Evolutionary conservation across 92 coral and sea anemone species (phyloP).

Genomic region (Zoanthus gigantus): DNA sequence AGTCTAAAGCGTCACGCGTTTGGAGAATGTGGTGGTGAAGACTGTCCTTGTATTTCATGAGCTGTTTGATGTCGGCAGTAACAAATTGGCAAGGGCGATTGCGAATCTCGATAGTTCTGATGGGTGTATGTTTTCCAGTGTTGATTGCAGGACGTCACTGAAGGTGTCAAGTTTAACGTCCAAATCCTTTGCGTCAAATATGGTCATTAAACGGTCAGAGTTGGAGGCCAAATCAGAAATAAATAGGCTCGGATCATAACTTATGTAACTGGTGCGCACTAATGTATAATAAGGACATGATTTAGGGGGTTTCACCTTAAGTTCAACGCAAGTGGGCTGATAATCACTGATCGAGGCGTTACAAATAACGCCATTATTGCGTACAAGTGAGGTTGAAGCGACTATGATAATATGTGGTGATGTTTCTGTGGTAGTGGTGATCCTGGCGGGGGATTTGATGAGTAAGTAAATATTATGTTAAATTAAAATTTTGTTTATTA

Average conservation of each 20-base stretch:
- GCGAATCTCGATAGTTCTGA: slow-evolving; percentile 36
- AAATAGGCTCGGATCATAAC: slow-evolving; percentile 23
- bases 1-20: slow-evolving; percentile 22
- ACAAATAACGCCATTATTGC: slow-evolving; percentile 23
- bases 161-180: slow-evolving; percentile 18
- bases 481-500: too few species aligned
- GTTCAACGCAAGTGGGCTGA: slow-evolving; percentile 26
- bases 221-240: slow-evolving; percentile 29
- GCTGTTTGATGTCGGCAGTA: slow-evolving; percentile 26
- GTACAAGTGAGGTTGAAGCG: slow-evolving; percentile 20
- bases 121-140: slow-evolving; percentile 31
- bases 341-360: slow-evolving; percentile 42
- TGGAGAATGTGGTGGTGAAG: slow-evolving; percentile 37
- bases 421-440: background rate
- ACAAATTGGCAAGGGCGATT: slow-evolving; percentile 43
- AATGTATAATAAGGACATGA: slow-evolving; percentile 25
- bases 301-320: slow-evolving; percentile 47
- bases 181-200: slow-evolving; percentile 11
- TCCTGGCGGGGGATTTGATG: too few species aligned
- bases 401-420: slow-evolving; percentile 31
- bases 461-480: too few species aligned
- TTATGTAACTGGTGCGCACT: slow-evolving; percentile 27
- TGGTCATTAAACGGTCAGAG: slow-evolving; percentile 12
- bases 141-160: slow-evolving; percentile 15
- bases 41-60: background rate